Base-by-base conservation (phyloP, 2,797 vertebrate genomes). In the Chrosomus eos region DNA sequence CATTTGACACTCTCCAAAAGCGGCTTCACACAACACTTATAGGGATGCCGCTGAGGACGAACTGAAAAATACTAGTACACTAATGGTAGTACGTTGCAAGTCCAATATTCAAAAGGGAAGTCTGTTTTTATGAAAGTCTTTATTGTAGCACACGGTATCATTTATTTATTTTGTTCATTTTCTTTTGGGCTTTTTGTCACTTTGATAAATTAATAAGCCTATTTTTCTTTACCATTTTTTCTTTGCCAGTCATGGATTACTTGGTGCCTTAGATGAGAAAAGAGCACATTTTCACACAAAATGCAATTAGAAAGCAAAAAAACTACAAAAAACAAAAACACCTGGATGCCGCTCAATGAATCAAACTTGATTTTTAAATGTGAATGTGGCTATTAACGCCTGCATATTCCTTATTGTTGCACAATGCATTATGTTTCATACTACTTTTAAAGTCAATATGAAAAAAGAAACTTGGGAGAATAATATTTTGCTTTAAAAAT, bases 1-100 rank as follows among this genome's bases (percentile, higher is more conserved):
- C 75, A 84, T 62, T 43, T 79, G 83, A 84, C 83, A 80, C 84
- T 75, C 80, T 86, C 73, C 84, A 86, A 62, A 87, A 66, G 67
- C 40, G 33, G 19, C 62, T 58, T 80, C 67, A 80, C 55, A 80
- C 33, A 75, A 70, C 68, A 73, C 60, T 79, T 83, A 78, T n/a
- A 21, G 58, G 51, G 33, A 60, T 43, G 60, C 79, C 21, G 55
- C 40, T 1, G 43, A 79, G 58, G 36, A 76, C 51, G 72, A 58
- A 31, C 33, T 77, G 62, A 83, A 40, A 67, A 58, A 76, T 38
- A 7, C 26, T 73, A 38, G 51, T 16, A 58, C 18, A 23, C 31
- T 80, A 64, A 72, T 31, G 45, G n/a, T 66, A 82, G 58, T 48
- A 74, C 7, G 14, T 28, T 43, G 45, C 45, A 53, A 48, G 48